Evolutionary conservation across 2,797 vertebrate genomes (phyloP), one percentile per base, ranked within the genome.

Genomic region (Thaleichthys pacificus): DNA sequence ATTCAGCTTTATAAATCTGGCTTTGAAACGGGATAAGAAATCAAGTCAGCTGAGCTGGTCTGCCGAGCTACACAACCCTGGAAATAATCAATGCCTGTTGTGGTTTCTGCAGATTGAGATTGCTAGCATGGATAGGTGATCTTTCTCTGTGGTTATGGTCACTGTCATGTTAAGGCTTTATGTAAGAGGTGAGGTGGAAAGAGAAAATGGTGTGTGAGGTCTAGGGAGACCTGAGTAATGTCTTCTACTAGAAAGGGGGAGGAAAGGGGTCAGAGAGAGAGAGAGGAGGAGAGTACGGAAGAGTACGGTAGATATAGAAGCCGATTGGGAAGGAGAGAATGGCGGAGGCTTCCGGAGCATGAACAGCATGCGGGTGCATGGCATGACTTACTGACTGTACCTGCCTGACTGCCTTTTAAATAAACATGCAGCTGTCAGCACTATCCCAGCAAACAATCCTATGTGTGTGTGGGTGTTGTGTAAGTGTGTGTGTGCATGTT

Each of bases 401-500:
- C 42, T 47, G 42, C 42, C 42, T 47, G 42, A 47, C 42, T 47
- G 42, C 9, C 42, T 47, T 47, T 56, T 56, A n/a, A n/a, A 56
- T 56, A 56, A 56, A 56, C 51, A 56, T 51, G 49, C 19, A 17
- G 1, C 51, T 56, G 51, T 56, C 51, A 56, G 51, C 51, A 56
- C 51, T 56, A 56, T 56, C 17, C 19, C 51, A 56, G 51, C 19
- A 56, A 56, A 56, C 15, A 19, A 56, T 17, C 3, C 15, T 17
- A n/a, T 56, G 22, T 54, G 17, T 51, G 69, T 56, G 51, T 61
- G 24, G 32, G 24, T 35, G 9, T 6, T 69, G 24, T 60, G 30
- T 49, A 8, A 12, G 0, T 80, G 14, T 28, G 28, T 66, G 58
- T 69, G n/a, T 63, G 24, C 69, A 21, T 69, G 32, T 58, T 51